These are phyloP conservation scores for Cacoxenus indagator DNA, from an alignment of 2,888 invertebrate genomes.

Conservation along the genomic window DNA sequence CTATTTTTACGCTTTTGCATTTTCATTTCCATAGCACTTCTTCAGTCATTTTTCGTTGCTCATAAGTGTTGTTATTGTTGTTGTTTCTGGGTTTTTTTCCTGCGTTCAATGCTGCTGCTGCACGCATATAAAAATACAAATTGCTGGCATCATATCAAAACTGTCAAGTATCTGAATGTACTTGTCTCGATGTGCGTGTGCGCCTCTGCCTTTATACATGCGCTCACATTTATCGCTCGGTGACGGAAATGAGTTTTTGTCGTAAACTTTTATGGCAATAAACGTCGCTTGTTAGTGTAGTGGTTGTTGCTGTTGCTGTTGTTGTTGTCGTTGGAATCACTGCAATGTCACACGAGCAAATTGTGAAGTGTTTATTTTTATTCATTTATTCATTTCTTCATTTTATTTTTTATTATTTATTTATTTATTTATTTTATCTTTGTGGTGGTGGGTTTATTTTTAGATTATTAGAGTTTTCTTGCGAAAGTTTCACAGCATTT, in stretches of 20 bases:
- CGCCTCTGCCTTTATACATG: background rate
- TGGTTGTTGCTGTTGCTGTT: background rate
- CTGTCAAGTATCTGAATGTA: conserved; percentile 3
- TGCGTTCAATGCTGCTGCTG: background rate
- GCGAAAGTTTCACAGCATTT: background rate
- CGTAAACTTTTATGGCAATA: conserved; percentile 63
- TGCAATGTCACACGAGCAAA: background rate
- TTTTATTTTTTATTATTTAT: background rate
- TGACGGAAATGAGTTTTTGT: conserved; percentile 62
- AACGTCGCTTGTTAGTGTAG: conserved; percentile 47
- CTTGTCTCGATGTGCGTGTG: background rate
- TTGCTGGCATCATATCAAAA: conserved; percentile 22
- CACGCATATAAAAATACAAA: conserved; percentile 20
- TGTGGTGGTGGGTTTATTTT: background rate
- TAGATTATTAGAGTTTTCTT: background rate
- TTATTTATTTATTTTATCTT: background rate
- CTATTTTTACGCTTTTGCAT: conserved; percentile 5
- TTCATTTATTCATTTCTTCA: background rate
- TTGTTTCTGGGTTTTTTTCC: background rate
- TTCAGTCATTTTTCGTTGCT: background rate
- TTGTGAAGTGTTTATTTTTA: background rate
- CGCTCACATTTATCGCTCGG: conserved; percentile 53
- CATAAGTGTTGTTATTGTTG: too few species aligned
- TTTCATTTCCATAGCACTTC: background rate
- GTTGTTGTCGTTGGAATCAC: background rate